These are phyloP conservation scores for Drosophila diplacantha DNA, from an alignment of 2,888 invertebrate species.

Conservation along the genomic window DNA sequence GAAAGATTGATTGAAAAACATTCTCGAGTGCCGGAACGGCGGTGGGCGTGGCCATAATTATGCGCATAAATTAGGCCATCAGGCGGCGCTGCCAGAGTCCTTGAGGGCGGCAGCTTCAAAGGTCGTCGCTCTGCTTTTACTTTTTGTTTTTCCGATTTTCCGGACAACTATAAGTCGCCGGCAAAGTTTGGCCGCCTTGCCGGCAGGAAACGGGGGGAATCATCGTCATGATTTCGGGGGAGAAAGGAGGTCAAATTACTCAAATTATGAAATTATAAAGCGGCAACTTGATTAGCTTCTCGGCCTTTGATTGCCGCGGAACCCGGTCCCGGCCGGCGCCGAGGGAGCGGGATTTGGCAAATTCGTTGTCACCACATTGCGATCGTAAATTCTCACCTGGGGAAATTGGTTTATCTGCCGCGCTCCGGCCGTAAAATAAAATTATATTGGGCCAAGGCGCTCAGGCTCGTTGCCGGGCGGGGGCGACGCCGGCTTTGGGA, in stretches of 20 bases:
- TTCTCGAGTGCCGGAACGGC: conserved; percentile 55
- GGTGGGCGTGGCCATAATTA: conserved; percentile 61
- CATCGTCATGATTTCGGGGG: neutral
- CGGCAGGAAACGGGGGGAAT: conserved; percentile 12
- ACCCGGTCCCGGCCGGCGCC: neutral
- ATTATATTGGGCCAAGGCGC: conserved; percentile 58
- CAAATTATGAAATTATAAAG: conserved; percentile 64
- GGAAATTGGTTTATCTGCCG: conserved; percentile 53
- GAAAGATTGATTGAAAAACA: conserved; percentile 66
- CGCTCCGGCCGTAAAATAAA: conserved; percentile 55
- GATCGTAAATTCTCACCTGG: conserved; percentile 57
- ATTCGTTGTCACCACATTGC: conserved; percentile 60
- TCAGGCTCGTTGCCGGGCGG: conserved; percentile 18
- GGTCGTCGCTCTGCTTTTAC: conserved; percentile 9
- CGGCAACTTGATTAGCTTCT: conserved; percentile 59
- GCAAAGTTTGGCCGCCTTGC: conserved; percentile 19
- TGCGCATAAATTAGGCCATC: conserved; percentile 64
- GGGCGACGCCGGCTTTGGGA: too few species aligned
- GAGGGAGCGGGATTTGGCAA: conserved; percentile 11
- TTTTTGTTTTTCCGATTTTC: neutral
- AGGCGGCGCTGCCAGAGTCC: conserved; percentile 36
- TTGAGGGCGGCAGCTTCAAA: conserved; percentile 26
- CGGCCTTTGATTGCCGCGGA: conserved; percentile 48
- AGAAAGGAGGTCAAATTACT: too few species aligned
- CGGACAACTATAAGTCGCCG: conserved; percentile 50